A percentile compares a stretch with the other conserved stretches of the same genome.
These are phyloP conservation scores for Cephalopachus bancanus DNA, from an alignment of 2,797 vertebrate species.

Conservation along the genomic window DNA sequence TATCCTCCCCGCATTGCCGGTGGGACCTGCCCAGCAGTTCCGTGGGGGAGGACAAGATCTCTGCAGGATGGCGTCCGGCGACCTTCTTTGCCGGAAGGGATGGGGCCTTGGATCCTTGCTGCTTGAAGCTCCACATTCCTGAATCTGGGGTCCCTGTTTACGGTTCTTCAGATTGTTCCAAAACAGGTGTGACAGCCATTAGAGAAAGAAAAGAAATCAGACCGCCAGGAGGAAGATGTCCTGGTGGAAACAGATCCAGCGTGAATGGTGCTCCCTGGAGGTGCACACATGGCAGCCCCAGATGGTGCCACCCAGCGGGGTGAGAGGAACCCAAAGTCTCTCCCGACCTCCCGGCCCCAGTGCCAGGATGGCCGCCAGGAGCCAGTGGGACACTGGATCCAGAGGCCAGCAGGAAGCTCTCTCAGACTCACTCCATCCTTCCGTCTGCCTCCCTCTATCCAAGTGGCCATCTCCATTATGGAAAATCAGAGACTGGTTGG, in stretches of 20 bases:
- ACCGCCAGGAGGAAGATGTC: background rate
- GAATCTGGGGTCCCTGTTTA: background rate
- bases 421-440: background rate
- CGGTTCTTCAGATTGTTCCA: background rate
- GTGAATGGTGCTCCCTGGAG: background rate
- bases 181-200: background rate
- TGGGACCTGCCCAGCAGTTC: background rate
- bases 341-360: background rate
- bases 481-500: background rate
- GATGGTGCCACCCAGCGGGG: background rate
- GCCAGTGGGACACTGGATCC: background rate
- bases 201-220: background rate
- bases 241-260: background rate
- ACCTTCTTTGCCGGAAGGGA: background rate
- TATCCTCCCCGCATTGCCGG: no score
- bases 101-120: background rate
- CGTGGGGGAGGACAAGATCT: background rate
- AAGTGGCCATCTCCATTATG: background rate
- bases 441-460: background rate
- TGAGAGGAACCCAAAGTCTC: background rate
- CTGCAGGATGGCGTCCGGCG: background rate
- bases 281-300: background rate
- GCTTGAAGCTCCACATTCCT: background rate
- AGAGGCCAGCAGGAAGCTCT: background rate
- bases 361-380: background rate